These are phyloP conservation scores for Acronicta leporina DNA, from an alignment of 2,888 invertebrate species.

Conservation along the genomic window DNA sequence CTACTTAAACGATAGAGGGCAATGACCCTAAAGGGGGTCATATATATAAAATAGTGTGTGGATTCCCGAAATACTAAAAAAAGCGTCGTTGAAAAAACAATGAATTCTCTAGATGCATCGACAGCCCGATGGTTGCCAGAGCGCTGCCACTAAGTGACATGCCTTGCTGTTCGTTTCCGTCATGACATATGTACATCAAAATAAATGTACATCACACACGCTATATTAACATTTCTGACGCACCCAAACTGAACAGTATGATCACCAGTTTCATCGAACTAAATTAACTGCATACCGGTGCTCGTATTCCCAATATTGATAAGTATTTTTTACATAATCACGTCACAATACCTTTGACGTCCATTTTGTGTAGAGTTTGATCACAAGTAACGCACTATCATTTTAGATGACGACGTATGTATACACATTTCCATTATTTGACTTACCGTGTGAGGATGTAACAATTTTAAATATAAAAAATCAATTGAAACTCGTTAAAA, in stretches of 20 bases:
- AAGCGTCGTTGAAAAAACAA: slow-evolving; percentile 20
- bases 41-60: slow-evolving; percentile 64
- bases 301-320: slow-evolving; percentile 42
- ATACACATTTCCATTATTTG: slow-evolving; percentile 20
- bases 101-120: slow-evolving; percentile 38
- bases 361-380: slow-evolving; percentile 82
- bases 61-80: slow-evolving; percentile 25
- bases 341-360: slow-evolving; percentile 84
- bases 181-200: slow-evolving; percentile 28
- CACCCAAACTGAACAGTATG: slow-evolving; percentile 8
- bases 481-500: slow-evolving; percentile 55
- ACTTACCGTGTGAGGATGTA: slow-evolving; percentile 67
- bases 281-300: slow-evolving; percentile 32
- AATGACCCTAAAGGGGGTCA: slow-evolving; percentile 74
- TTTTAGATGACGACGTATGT: slow-evolving; percentile 10
- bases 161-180: slow-evolving; percentile 56
- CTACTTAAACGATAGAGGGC: slow-evolving; percentile 59
- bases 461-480: slow-evolving; percentile 54
- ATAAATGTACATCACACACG: slow-evolving; percentile 25
- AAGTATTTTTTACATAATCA: slow-evolving; percentile 83
- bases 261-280: slow-evolving; percentile 8
- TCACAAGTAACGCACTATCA: slow-evolving; percentile 48
- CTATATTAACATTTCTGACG: background rate
- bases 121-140: slow-evolving; percentile 42
- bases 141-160: slow-evolving; percentile 59